Evolutionary conservation across 1,140 invertebrate genomes (phyloP), one percentile per base, ranked within the genome.

Genomic region (Drosophila murphyi): DNA sequence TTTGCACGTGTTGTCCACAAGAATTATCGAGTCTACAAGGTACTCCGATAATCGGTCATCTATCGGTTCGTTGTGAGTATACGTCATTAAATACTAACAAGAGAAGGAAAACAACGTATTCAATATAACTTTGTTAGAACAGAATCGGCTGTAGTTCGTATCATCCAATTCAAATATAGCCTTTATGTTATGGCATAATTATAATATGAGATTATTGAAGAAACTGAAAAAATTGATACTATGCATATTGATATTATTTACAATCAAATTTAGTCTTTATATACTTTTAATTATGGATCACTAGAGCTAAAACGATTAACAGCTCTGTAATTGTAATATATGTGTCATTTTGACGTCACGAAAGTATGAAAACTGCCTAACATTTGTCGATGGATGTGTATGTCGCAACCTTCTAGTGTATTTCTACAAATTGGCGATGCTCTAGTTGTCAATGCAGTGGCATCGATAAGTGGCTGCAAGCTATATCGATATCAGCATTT

Each of bases 1-100:
- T 47, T 29, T 54, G 80, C 80, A 83, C 80, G 80, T 83, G 80
- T 82, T 73, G 48, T 5, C 8, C 2, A 29, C 28, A 20, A 31
- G 37, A n/a, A 8, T 45, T 52, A n/a, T 37, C 55, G 54, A 45
- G 3, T 10, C 4, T 29, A 61, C 5, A 47, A 60, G 45, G 55
- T 67, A 5, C 6, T 6, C 5, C n/a, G 28, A 32, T 32, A 3
- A 4, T 20, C 5, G 2, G 32, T 3, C 31, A 20, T n/a, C 3
- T 10, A 47, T 20, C 43, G 31, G 8, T 48, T 20, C 34, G 12
- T 0, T 48, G 32, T 12, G 7, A 3, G 0, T 3, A 3, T 31
- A 60, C 56, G 56, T 48, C 57, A 60, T 47, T 20, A 12, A 4
- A 37, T 10, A 1, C 10, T 2, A 12, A 37, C 1, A 12, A 35